These are phyloP conservation scores for Gadus chalcogrammus DNA, from an alignment of 2,113 vertebrate species.

Conservation along the genomic window DNA sequence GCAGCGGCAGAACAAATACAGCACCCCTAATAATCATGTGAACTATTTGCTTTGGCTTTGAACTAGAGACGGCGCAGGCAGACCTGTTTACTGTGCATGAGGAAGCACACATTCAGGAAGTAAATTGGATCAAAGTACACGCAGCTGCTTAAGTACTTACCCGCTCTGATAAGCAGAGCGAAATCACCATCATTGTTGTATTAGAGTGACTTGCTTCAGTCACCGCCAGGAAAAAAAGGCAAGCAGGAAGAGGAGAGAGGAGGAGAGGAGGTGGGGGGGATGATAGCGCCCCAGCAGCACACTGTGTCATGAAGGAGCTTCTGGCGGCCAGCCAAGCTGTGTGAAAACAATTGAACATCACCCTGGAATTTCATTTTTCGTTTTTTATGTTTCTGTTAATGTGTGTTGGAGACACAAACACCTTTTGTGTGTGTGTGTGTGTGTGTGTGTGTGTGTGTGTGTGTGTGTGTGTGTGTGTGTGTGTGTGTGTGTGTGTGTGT, in stretches of 20 bases:
- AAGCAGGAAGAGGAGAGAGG: constrained; percentile 68
- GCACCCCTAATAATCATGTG: constrained; percentile 60
- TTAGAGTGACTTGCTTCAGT: constrained; percentile 75
- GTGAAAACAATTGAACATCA: constrained; percentile 73
- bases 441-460: constrained; percentile 41
- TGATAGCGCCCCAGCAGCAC: constrained; percentile 68
- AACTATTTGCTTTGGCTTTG: constrained; percentile 64
- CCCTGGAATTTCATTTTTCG: constrained; percentile 57
- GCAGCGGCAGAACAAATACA: constrained; percentile 22
- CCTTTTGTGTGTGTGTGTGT: constrained; percentile 45
- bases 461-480: constrained; percentile 57
- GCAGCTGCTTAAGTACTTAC: constrained; percentile 79
- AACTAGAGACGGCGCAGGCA: constrained; percentile 63
- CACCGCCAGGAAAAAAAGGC: constrained; percentile 68
- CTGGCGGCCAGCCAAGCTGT: constrained; percentile 67
- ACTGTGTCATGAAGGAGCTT: constrained; percentile 70
- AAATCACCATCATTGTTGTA: constrained; percentile 80
- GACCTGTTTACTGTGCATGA: constrained; percentile 72
- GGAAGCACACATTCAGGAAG: constrained; percentile 75
- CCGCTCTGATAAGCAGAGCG: constrained; percentile 74
- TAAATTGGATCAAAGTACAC: constrained; percentile 76
- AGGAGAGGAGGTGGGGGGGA: constrained; percentile 33
- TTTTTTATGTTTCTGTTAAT: background rate
- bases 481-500: constrained; percentile 65
- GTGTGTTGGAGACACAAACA: constrained; percentile 73